phyloP scores from a whole-genome alignment of 2,888 invertebrate genomes.

The Dicycla oo region DNA sequence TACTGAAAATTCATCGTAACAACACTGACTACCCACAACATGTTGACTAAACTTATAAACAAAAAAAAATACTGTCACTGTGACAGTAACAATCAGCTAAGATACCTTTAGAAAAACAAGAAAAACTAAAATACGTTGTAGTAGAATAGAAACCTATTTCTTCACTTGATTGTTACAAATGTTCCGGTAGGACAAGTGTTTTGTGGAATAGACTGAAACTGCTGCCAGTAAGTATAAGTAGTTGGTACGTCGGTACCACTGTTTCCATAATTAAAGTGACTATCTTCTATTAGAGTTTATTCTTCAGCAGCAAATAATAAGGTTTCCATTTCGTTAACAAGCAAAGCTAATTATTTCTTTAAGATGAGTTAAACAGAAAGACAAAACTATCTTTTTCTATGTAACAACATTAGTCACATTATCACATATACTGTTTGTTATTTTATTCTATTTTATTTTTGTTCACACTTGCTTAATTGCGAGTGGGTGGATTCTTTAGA shows the following conservation, averaged over 20 bases:
- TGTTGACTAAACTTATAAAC: too few species aligned
- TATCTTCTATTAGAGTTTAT: too few species aligned
- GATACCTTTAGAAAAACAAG: background rate
- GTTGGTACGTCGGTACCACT: background rate
- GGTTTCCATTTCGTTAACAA: too few species aligned
- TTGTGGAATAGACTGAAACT: conserved; percentile 9
- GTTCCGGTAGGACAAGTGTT: conserved; percentile 31
- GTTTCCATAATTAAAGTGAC: background rate
- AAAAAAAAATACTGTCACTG: too few species aligned
- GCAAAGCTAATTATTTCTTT: too few species aligned
- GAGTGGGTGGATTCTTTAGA: conserved; percentile 54
- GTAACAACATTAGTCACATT: conserved; percentile 34
- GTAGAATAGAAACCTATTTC: conserved; percentile 23
- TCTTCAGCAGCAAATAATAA: too few species aligned
- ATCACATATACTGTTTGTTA: conserved; percentile 6
- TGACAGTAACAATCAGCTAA: background rate
- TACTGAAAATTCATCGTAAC: too few species aligned
- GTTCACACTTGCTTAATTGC: conserved; percentile 42
- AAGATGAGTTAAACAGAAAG: conserved; percentile 6
- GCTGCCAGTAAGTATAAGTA: background rate
- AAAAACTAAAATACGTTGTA: conserved; percentile 1
- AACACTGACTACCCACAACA: too few species aligned
- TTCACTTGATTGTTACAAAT: conserved; percentile 22
- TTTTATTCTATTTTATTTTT: conserved; percentile 62
- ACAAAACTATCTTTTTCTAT: conserved; percentile 22